These are phyloP conservation scores for Proterorhinus semilunaris DNA, from an alignment of 2,113 vertebrate species.

Conservation along the genomic window DNA sequence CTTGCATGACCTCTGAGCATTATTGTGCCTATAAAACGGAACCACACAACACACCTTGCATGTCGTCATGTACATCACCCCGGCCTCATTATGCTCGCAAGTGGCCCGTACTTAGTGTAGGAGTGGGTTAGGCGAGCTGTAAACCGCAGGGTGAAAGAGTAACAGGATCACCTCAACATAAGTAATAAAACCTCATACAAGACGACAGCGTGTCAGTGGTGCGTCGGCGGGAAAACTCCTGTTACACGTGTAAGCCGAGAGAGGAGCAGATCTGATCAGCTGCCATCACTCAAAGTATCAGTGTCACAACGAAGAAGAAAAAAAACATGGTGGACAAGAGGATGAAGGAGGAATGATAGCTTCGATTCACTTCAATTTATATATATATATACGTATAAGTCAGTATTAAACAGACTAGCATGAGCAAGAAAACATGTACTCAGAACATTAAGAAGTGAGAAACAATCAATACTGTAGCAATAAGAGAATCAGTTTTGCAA, in stretches of 20 bases:
- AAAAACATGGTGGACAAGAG: slow-evolving; percentile 45
- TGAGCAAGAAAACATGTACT: too few relatives aligned
- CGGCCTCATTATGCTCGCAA: slow-evolving; percentile 55
- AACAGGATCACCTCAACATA: slow-evolving; percentile 60
- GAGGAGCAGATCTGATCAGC: slow-evolving; percentile 27
- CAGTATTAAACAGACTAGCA: too few relatives aligned
- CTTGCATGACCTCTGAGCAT: not conserved
- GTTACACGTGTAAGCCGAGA: slow-evolving; percentile 60
- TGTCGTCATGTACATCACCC: slow-evolving; percentile 22
- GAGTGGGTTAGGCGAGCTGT: slow-evolving; percentile 49
- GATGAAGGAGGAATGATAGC: slow-evolving; percentile 30
- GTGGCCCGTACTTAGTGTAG: slow-evolving; percentile 46
- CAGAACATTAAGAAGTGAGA: too few relatives aligned
- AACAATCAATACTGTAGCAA: too few relatives aligned
- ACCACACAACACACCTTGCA: not conserved
- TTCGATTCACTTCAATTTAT: too few relatives aligned
- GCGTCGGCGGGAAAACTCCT: slow-evolving; percentile 54
- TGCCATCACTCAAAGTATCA: slow-evolving; percentile 28
- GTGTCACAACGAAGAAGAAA: slow-evolving; percentile 42
- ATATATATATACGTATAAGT: too few relatives aligned
- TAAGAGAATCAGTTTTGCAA: too few relatives aligned
- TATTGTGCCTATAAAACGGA: too few relatives aligned
- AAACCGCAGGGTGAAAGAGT: slow-evolving; percentile 66
- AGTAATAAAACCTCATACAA: slow-evolving; percentile 65
- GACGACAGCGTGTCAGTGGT: slow-evolving; percentile 56